Conservation (phyloP, 1,140 invertebrate species). For the Cataglyphis hispanica region DNA sequence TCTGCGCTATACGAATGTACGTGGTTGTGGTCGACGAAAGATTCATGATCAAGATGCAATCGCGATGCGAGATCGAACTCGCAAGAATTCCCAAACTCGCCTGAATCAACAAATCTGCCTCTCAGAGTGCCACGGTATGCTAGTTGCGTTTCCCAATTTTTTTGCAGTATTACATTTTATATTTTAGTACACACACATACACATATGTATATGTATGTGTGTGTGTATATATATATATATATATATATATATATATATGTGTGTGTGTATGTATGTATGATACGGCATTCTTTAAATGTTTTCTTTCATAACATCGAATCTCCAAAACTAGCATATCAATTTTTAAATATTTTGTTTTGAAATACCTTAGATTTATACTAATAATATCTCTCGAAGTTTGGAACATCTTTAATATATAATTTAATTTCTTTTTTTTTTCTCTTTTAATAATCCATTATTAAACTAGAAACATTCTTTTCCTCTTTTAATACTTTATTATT, state of each 20-base stretch:
- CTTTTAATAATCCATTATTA: background rate
- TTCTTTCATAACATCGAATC: background rate
- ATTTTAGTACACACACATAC: background rate
- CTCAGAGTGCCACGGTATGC: background rate
- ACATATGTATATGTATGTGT: too few relatives aligned
- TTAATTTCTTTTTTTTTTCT: background rate
- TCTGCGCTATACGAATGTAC: slow-evolving; percentile 81
- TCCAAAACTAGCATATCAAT: background rate
- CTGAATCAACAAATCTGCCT: slow-evolving; percentile 66
- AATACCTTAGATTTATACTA: background rate
- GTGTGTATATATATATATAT: too few relatives aligned
- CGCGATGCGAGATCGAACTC: slow-evolving; percentile 65
- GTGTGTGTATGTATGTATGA: too few relatives aligned
- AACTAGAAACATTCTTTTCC: background rate
- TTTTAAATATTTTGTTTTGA: background rate
- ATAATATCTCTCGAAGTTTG: too few relatives aligned
- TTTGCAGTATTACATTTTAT: background rate
- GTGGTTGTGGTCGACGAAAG: slow-evolving; percentile 74
- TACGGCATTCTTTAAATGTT: background rate
- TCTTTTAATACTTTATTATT: background rate
- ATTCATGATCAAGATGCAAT: slow-evolving; percentile 78
- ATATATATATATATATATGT: too few relatives aligned
- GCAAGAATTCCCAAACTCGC: slow-evolving; percentile 70
- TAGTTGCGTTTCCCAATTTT: background rate
- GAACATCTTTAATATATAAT: background rate